These are phyloP conservation scores for Argyresthia albistria DNA, from an alignment of 2,888 invertebrate species.

Conservation along the genomic window DNA sequence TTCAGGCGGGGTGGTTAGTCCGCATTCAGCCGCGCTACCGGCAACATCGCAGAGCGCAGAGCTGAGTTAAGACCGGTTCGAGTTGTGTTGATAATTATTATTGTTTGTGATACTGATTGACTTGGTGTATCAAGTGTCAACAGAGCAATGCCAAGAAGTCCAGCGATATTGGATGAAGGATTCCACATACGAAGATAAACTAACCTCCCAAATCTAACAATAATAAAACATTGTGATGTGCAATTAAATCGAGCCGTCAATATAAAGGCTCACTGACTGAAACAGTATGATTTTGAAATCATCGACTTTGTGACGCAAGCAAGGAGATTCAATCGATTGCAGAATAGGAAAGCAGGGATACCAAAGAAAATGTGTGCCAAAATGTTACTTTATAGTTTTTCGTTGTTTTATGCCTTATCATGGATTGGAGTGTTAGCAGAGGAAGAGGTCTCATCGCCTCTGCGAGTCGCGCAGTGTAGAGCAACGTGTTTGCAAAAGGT, in stretches of 20 bases:
- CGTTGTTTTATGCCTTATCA: slow-evolving; percentile 53
- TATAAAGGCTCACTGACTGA: neutral
- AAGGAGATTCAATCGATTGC: slow-evolving; percentile 37
- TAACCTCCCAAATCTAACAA: neutral
- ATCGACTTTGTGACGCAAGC: slow-evolving; percentile 46
- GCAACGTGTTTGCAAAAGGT: slow-evolving; percentile 82
- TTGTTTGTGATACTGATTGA: slow-evolving; percentile 33
- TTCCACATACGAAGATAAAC: neutral
- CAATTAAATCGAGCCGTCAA: neutral
- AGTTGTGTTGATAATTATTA: slow-evolving; percentile 48
- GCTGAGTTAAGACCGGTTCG: slow-evolving; percentile 38
- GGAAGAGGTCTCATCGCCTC: slow-evolving; percentile 79
- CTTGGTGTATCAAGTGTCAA: neutral
- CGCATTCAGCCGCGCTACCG: slow-evolving; percentile 63
- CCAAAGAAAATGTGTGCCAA: slow-evolving; percentile 73
- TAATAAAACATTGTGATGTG: slow-evolving; percentile 3
- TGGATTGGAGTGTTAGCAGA: slow-evolving; percentile 71
- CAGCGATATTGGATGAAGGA: neutral
- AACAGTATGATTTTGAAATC: slow-evolving; percentile 9
- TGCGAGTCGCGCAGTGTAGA: slow-evolving; percentile 80
- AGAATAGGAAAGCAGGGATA: slow-evolving; percentile 39
- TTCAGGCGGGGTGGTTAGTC: slow-evolving; percentile 70
- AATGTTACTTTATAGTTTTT: slow-evolving; percentile 68
- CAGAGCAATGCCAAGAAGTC: neutral
- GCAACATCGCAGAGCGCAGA: slow-evolving; percentile 26